phyloP scores from a whole-genome alignment of 2,888 invertebrate species.

The Cataglyphis cursor region DNA sequence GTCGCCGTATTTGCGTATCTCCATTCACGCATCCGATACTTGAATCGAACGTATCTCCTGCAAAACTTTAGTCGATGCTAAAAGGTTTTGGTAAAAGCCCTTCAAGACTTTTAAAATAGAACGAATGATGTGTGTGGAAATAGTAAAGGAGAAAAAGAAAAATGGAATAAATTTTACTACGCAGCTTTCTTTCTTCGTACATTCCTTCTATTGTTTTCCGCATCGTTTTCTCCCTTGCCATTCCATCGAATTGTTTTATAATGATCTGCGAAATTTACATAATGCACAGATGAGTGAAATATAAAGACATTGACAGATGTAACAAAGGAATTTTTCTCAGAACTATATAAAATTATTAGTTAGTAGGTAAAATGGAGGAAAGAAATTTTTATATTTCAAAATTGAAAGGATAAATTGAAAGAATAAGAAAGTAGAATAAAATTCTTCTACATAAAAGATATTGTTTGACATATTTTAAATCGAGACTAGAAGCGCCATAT shows the following conservation, averaged over 20 bases:
- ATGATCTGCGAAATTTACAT: background rate
- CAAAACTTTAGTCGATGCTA: constrained; percentile 37
- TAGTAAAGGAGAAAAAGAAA: background rate
- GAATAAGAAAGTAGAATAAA: background rate
- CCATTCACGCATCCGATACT: constrained; percentile 13
- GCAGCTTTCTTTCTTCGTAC: background rate
- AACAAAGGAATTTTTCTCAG: background rate
- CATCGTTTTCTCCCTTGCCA: background rate
- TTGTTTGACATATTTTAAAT: background rate
- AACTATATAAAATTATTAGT: background rate
- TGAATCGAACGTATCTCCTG: constrained; percentile 21
- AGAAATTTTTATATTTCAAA: background rate
- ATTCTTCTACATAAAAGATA: background rate
- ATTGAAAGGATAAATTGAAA: background rate
- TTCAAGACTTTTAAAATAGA: constrained; percentile 28
- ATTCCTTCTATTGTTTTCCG: constrained; percentile 24
- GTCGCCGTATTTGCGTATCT: constrained; percentile 2
- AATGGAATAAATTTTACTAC: constrained; percentile 35
- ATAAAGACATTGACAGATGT: background rate
- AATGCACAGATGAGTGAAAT: background rate
- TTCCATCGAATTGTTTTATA: constrained; percentile 24
- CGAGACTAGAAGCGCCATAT: background rate
- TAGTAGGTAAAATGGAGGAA: background rate
- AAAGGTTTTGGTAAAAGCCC: constrained; percentile 22
- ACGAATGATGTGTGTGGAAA: background rate